These are phyloP conservation scores for Heliconius ethilla DNA, from an alignment of 2,888 invertebrate species.

Conservation along the genomic window DNA sequence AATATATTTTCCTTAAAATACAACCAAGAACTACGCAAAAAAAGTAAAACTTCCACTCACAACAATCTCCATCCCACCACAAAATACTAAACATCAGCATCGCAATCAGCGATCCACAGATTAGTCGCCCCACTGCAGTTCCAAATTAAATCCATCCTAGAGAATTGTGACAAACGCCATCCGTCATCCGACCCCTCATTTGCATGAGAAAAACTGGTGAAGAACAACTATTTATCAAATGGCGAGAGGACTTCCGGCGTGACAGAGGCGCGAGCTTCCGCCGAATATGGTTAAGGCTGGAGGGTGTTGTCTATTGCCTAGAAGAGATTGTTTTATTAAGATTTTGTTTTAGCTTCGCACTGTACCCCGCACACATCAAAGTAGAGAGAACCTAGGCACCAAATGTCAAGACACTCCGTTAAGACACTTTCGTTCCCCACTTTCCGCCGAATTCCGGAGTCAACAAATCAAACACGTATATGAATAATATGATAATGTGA, in stretches of 20 bases:
- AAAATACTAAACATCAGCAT: slow-evolving; percentile 48
- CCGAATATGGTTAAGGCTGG: slow-evolving; percentile 52
- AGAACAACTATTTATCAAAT: slow-evolving; percentile 83
- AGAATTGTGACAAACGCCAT: slow-evolving; percentile 80
- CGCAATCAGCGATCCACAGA: slow-evolving; percentile 63
- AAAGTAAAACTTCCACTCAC: slow-evolving; percentile 39
- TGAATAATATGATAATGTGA: too few relatives aligned
- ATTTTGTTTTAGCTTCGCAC: background rate
- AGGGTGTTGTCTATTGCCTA: background rate
- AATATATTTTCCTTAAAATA: background rate
- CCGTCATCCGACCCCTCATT: slow-evolving; percentile 80
- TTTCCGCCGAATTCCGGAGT: too few relatives aligned
- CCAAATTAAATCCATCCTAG: slow-evolving; percentile 80
- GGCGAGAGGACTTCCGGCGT: slow-evolving; percentile 77
- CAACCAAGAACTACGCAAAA: background rate
- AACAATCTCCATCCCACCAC: slow-evolving; percentile 42
- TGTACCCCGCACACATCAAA: background rate
- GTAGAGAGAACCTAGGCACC: too few relatives aligned
- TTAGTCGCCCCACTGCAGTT: slow-evolving; percentile 67
- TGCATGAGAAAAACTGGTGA: slow-evolving; percentile 81
- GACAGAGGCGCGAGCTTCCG: slow-evolving; percentile 80
- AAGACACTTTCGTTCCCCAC: too few relatives aligned
- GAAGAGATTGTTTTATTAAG: background rate
- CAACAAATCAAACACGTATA: too few relatives aligned
- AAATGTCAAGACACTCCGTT: too few relatives aligned